Evolutionary conservation across 2,797 vertebrate genomes (phyloP).

Genomic region (Todus mexicanus): DNA sequence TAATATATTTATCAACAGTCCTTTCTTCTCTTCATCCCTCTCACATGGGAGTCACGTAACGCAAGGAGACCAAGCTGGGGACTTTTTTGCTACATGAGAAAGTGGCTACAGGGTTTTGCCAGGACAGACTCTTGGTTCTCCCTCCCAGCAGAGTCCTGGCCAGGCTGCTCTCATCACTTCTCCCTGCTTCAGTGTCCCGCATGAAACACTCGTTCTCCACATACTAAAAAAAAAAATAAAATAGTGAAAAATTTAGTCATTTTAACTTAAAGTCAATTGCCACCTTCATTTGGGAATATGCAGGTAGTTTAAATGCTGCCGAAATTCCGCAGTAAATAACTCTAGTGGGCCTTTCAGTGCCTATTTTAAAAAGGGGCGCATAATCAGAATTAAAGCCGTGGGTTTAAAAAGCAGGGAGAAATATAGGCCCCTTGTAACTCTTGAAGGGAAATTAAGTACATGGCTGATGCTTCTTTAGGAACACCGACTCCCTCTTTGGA

Average conservation of each 20-base stretch:
- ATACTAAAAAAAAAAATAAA: too few species aligned
- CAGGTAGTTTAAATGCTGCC: background rate
- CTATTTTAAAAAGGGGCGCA: background rate
- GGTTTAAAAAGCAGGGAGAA: background rate
- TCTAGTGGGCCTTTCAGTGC: background rate
- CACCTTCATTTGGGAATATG: background rate
- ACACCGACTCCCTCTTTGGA: background rate
- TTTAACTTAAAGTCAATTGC: background rate
- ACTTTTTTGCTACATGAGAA: background rate
- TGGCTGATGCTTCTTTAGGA: background rate
- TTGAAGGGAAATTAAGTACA: background rate
- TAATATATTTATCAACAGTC: background rate
- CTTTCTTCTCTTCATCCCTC: background rate
- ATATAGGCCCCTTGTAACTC: background rate
- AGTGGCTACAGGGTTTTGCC: background rate
- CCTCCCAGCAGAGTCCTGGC: background rate
- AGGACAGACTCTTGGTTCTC: background rate
- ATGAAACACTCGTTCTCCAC: background rate
- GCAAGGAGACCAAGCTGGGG: fast-evolving
- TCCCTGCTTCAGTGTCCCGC: background rate
- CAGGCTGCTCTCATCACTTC: background rate
- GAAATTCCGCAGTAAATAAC: background rate
- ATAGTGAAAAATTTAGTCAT: background rate
- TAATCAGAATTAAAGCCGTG: background rate
- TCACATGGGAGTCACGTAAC: background rate